Evolutionary conservation across 2,888 invertebrate species (phyloP), one percentile per base, ranked within the genome.

Genomic region (Drosophila meridionalis): DNA sequence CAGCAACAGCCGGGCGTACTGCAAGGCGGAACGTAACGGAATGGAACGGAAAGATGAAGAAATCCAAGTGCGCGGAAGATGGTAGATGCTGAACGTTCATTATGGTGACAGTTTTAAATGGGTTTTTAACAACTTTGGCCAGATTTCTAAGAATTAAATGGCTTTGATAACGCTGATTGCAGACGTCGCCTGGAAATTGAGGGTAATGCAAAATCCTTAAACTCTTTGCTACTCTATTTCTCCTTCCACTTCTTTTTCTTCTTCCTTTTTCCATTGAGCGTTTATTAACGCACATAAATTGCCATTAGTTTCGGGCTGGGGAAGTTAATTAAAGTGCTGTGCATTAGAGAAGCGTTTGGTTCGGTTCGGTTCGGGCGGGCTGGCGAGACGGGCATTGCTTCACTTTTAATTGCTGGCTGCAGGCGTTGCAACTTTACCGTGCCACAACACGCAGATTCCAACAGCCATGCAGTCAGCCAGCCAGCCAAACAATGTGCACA

Each of bases 31-130:
- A 60, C 50, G 75, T 40, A 53, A 68, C 14, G 48, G 57, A 80
- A 74, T 70, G 50, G 47, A 48, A 53, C 47, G 65, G 48, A 48
- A 68, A 72, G 63, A 71, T 66, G 63, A 55, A 73, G 63, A 55
- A 73, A 74, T 71, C 72, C 69, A 73, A 73, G 61, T 64, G 60
- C 70, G 65, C 26, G 68, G 36, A 40, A 57, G 64, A 65, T 76
- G 68, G 36, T 32, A 57, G 62, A 60, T 73, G 68, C 53, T 73
- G 69, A 78, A 65, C 69, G 87, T 78, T 73, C 85, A 80, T 87
- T 87, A 76, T 52, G 72, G 61, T 76, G 85, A 85, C 85, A 83
- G 82, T 87, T 83, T 89, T 85, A 89, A 89, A 83, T 89, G 83
- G 82, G 69, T 76, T 80, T 85, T 87, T 83, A 83, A 82, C 73